Evolutionary conservation across 2,797 vertebrate species (phyloP).

Genomic region (Sphenodon punctatus): DNA sequence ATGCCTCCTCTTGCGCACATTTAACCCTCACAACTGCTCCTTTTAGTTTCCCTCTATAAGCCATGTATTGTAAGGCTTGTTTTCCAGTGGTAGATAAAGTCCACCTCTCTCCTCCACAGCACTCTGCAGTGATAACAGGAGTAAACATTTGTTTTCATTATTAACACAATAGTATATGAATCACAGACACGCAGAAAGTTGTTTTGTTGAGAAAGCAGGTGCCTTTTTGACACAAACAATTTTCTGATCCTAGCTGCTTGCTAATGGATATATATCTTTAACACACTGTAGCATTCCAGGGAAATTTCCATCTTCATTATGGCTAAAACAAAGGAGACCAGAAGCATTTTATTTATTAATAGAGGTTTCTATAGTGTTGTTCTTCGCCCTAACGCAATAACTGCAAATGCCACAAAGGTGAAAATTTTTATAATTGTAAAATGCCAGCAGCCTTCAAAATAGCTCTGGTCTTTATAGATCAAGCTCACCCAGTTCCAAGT

Average conservation of each 20-base stretch:
- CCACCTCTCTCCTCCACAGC: neutral
- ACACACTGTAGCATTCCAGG: conserved; percentile 46
- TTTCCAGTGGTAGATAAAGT: conserved; percentile 19
- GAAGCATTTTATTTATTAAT: conserved; percentile 20
- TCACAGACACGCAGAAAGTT: conserved; percentile 50
- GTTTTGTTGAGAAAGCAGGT: conserved; percentile 33
- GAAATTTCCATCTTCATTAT: conserved; percentile 33
- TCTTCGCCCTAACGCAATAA: conserved; percentile 45
- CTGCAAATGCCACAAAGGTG: conserved; percentile 49
- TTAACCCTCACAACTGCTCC: no score
- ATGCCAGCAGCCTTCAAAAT: conserved; percentile 63
- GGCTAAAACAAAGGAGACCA: conserved; percentile 22
- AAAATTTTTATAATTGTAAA: conserved; percentile 58
- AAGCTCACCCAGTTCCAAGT: conserved; percentile 59
- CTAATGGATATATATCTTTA: conserved; percentile 36
- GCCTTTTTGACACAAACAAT: conserved; percentile 55
- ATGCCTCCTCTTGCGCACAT: no score
- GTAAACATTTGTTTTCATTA: conserved; percentile 32
- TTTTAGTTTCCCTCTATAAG: no score
- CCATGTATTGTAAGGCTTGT: no score
- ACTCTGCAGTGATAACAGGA: conserved; percentile 12
- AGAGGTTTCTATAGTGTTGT: conserved; percentile 8
- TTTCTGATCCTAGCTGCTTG: conserved; percentile 27
- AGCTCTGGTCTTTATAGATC: conserved; percentile 62
- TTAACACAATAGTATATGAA: conserved; percentile 44